Percentiles rank a stretch among this genome's conserved stretches.
Evolutionary conservation across 2,888 invertebrate genomes (phyloP).

Genomic region (Drosophila lacicola): DNA sequence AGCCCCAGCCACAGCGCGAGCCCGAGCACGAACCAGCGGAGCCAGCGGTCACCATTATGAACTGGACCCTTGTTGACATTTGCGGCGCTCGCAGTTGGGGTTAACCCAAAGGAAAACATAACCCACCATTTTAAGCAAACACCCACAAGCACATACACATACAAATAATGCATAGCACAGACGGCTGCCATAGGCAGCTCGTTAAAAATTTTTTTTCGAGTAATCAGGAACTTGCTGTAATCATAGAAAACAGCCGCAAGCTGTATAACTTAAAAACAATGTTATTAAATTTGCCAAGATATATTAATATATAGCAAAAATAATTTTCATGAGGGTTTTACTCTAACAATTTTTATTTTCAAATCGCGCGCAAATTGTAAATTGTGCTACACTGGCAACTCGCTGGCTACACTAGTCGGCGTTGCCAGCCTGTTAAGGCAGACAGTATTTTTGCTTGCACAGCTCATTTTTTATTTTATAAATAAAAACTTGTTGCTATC

Average conservation of each 20-base stretch:
- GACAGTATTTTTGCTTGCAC: neutral
- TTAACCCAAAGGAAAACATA: constrained; percentile 44
- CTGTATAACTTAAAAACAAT: constrained; percentile 50
- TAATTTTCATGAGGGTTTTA: neutral
- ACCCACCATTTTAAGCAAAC: constrained; percentile 47
- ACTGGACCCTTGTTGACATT: constrained; percentile 70
- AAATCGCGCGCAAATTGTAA: neutral
- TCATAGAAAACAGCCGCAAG: constrained; percentile 29
- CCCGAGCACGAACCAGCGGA: neutral
- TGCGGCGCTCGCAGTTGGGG: constrained; percentile 77
- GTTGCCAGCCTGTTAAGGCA: constrained; percentile 1
- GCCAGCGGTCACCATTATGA: constrained; percentile 52
- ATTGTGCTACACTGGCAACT: neutral
- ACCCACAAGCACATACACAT: constrained; percentile 21
- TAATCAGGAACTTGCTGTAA: constrained; percentile 50
- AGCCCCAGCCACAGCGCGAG: neutral
- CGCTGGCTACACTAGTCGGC: neutral
- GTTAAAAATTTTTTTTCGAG: constrained; percentile 45
- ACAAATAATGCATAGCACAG: constrained; percentile 26
- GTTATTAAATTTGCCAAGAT: constrained; percentile 60
- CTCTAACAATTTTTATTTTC: neutral
- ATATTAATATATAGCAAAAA: constrained; percentile 36
- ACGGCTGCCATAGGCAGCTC: constrained; percentile 39
- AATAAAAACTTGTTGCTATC: constrained; percentile 42
- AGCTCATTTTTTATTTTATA: constrained; percentile 47